Evolutionary conservation across 2,113 vertebrate species (phyloP).

Genomic region (Nyctereutes procyonoides): DNA sequence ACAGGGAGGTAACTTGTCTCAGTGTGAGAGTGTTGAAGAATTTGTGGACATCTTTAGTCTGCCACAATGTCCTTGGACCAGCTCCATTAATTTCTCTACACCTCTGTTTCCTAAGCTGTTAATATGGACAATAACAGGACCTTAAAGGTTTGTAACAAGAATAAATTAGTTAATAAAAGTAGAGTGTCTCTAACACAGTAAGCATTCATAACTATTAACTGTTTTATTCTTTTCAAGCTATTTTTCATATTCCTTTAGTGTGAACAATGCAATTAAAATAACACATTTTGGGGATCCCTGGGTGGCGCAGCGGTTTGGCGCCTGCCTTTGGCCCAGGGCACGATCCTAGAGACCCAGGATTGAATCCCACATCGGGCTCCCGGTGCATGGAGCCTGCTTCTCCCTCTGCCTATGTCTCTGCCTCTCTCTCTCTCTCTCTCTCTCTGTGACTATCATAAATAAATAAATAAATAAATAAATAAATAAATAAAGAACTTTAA

Average conservation of each 20-base stretch:
- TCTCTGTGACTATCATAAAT: too few relatives aligned
- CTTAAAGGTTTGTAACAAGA: background rate
- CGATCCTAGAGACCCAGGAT: too few relatives aligned
- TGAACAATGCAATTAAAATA: background rate
- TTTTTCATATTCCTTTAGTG: conserved; percentile 27
- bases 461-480: too few relatives aligned
- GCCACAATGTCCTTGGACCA: background rate
- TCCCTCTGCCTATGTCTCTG: too few relatives aligned
- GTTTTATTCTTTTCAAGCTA: conserved; percentile 8
- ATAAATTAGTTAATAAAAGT: conserved; percentile 6
- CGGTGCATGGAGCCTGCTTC: too few relatives aligned
- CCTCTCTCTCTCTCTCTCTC: too few relatives aligned
- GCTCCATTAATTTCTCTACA: background rate
- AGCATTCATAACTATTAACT: background rate
- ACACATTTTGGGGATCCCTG: too few relatives aligned
- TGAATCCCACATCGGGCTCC: too few relatives aligned
- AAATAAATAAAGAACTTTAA: too few relatives aligned
- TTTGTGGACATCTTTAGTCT: background rate
- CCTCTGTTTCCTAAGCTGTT: background rate
- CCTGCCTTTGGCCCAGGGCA: too few relatives aligned
- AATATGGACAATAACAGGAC: background rate
- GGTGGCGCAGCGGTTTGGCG: too few relatives aligned
- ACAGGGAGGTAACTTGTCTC: background rate
- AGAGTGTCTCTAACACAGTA: background rate
- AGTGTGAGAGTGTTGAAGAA: background rate